Percentiles rank a stretch among this genome's conserved stretches.
Conservation (phyloP, 2,797 vertebrate genomes). For the Acipenser transmontanus region DNA sequence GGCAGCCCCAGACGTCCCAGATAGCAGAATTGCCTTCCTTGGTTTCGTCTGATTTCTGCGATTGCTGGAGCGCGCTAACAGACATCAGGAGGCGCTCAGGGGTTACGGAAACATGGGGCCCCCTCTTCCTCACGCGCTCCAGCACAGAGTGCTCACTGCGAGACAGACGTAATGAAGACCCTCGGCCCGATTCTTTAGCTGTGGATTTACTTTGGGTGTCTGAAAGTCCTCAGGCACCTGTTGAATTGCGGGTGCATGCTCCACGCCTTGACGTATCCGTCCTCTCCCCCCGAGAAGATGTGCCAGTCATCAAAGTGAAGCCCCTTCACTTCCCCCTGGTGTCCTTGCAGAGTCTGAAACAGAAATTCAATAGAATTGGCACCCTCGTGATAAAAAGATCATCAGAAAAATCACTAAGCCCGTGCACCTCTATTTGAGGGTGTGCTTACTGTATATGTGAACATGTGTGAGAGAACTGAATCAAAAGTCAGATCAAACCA, state of each 20-base stretch:
- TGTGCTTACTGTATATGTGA: too few species aligned
- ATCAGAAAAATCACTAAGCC: too few species aligned
- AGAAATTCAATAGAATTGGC: neutral
- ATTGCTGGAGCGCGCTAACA: constrained; percentile 42
- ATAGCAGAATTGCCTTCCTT: constrained; percentile 33
- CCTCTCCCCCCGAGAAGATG: constrained; percentile 66
- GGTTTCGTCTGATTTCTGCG: constrained; percentile 22
- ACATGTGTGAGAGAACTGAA: too few species aligned
- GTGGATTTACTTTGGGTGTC: constrained; percentile 69
- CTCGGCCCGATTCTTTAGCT: too few species aligned
- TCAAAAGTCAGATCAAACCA: too few species aligned
- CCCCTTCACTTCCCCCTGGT: constrained; percentile 68
- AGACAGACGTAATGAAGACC: constrained; percentile 6
- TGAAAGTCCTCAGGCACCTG: constrained; percentile 65
- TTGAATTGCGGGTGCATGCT: constrained; percentile 60
- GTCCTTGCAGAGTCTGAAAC: constrained; percentile 59
- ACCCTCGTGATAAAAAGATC: too few species aligned
- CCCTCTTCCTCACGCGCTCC: constrained; percentile 36
- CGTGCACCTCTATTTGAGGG: too few species aligned
- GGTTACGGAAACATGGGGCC: constrained; percentile 28
- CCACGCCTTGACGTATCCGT: constrained; percentile 73
- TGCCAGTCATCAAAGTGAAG: constrained; percentile 75
- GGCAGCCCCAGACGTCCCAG: constrained; percentile 43
- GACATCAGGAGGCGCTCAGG: constrained; percentile 54
- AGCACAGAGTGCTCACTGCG: constrained; percentile 35